Evolutionary conservation across 2,888 invertebrate species (phyloP).

Genomic region (Ophion obscuratus): DNA sequence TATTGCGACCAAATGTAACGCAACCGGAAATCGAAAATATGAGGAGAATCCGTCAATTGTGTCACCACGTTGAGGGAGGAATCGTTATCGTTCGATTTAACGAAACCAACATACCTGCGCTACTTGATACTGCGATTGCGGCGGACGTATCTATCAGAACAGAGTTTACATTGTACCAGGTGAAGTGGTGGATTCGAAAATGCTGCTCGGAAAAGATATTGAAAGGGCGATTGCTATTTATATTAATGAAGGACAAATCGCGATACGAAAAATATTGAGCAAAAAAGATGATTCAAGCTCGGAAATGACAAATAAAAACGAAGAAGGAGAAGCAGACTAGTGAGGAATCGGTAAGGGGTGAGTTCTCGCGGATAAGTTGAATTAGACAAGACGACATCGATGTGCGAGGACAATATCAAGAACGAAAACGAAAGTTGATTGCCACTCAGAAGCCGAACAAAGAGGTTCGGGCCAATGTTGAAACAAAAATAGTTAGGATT

Average conservation of each 20-base stretch:
- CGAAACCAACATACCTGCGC: constrained; percentile 44
- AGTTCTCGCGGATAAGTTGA: constrained; percentile 8
- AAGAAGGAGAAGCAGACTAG: constrained; percentile 6
- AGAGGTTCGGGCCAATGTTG: constrained; percentile 40
- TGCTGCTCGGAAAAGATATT: too few species aligned
- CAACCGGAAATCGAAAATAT: neutral
- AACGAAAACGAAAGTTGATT: constrained; percentile 35
- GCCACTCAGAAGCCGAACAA: constrained; percentile 53
- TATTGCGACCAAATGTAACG: constrained; percentile 32
- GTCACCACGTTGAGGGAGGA: neutral
- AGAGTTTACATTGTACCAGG: constrained; percentile 47
- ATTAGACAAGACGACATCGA: neutral
- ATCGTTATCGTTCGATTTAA: constrained; percentile 14
- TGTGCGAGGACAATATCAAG: neutral
- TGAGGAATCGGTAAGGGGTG: neutral
- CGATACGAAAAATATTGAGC: neutral
- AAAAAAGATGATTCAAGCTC: constrained; percentile 49
- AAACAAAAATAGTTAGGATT: too few species aligned
- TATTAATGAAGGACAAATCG: too few species aligned
- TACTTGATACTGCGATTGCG: constrained; percentile 50
- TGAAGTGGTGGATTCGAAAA: constrained; percentile 30
- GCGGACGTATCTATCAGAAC: constrained; percentile 25
- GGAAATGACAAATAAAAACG: constrained; percentile 70
- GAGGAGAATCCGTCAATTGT: constrained; percentile 14
- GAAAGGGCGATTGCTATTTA: too few species aligned